These are phyloP conservation scores for Calliscelio sp. DNA, from an alignment of 2,888 invertebrate genomes.

Conservation along the genomic window DNA sequence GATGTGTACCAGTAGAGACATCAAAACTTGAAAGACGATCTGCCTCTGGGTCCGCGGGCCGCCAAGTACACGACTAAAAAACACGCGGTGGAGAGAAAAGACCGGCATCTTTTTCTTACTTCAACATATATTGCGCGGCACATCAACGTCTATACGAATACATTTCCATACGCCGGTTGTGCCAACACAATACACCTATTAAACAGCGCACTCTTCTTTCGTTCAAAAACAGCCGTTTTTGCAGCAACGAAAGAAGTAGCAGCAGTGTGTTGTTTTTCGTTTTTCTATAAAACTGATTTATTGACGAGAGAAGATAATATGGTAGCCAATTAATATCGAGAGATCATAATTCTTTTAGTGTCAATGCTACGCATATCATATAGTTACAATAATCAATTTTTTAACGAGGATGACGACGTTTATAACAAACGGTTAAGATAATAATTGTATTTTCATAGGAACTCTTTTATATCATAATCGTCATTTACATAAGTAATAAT, in stretches of 20 bases:
- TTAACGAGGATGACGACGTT: constrained; percentile 17
- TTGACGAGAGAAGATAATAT: too few relatives aligned
- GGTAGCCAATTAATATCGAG: background rate
- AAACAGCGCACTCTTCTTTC: too few relatives aligned
- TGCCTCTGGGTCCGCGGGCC: constrained; percentile 65
- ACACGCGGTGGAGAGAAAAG: constrained; percentile 46
- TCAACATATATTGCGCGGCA: constrained; percentile 78
- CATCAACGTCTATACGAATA: constrained; percentile 81
- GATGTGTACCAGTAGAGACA: constrained; percentile 78
- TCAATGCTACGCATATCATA: constrained; percentile 9
- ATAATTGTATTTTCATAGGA: constrained; percentile 41
- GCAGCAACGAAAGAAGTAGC: too few relatives aligned
- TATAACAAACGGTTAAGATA: constrained; percentile 29
- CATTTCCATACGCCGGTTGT: constrained; percentile 83
- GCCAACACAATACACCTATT: constrained; percentile 81
- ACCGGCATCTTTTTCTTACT: constrained; percentile 74
- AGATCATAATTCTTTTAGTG: background rate
- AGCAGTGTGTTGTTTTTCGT: too few relatives aligned
- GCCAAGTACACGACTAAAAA: constrained; percentile 43
- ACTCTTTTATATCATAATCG: constrained; percentile 34
- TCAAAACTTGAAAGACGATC: constrained; percentile 78
- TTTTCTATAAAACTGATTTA: constrained; percentile 1
- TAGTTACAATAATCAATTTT: constrained; percentile 25
- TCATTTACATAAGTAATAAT: constrained; percentile 48
- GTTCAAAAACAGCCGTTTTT: too few relatives aligned